Evolutionary conservation across 2,797 vertebrate genomes (phyloP), one percentile per base, ranked within the genome.

Genomic region (Sciurus vulgaris): DNA sequence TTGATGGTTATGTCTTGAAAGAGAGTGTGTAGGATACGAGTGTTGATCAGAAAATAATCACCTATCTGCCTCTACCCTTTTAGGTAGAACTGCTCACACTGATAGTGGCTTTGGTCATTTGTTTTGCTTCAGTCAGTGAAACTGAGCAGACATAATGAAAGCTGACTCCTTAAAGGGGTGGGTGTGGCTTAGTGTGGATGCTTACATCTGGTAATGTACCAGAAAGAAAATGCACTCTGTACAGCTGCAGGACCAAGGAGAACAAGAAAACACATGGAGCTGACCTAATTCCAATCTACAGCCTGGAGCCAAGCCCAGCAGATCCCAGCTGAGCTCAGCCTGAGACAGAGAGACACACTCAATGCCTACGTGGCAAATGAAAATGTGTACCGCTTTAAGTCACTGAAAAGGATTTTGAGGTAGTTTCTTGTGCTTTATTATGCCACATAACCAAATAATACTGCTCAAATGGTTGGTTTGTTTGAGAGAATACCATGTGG

Each of bases 41-140:
- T 49, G 17, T 14, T 69, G 38, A 79, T 74, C 51, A 88, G 56
- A 90, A 95, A 95, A 82, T 38, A 88, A 10, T 56, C 28, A 78
- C 24, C 65, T 15, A 24, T 38, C 4, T 72, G 5, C 3, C n/a
- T n/a, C 22, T 72, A 15, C n/a, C 33, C 1, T 7, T 89, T 91
- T 82, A 13, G 1, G 2, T 70, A 1, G 6, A 93, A 30, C n/a
- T 74, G 38, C 1, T 20, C 13, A 51, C 17, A 26, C 10, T 89
- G 24, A 22, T 81, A 24, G 2, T 89, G 30, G 28, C 11, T 28
- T 92, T 91, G 41, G 51, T 20, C 11, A 33, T 28, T 3, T 51
- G 3, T n/a, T 28, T 67, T 91, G 26, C 7, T 91, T 89, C 65
- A 78, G 11, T 5, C 38, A 59, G 3, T 84, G 24, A 38, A 82